Evolutionary conservation across 2,888 invertebrate genomes (phyloP).

Genomic region (Lithophane leautieri): DNA sequence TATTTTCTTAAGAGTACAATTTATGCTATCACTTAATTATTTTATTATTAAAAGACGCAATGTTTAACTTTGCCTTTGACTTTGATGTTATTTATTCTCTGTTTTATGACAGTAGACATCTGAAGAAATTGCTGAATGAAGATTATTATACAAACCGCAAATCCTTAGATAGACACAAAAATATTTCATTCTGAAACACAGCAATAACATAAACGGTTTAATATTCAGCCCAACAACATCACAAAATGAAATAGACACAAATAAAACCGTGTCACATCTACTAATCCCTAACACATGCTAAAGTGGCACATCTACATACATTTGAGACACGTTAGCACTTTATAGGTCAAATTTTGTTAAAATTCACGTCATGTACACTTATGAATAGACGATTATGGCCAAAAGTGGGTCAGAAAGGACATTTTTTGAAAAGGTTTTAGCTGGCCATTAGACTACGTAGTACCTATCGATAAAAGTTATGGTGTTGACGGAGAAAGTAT

Average conservation of each 20-base stretch:
- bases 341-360: slow-evolving; percentile 74
- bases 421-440: slow-evolving; percentile 66
- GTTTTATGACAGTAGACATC: not conserved
- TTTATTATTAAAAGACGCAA: not conserved
- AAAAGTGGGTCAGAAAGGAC: slow-evolving; percentile 77
- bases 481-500: slow-evolving; percentile 16
- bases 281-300: slow-evolving; percentile 37
- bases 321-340: slow-evolving; percentile 58
- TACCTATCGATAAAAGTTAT: slow-evolving; percentile 31
- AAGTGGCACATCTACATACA: slow-evolving; percentile 49
- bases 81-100: not conserved
- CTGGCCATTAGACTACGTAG: slow-evolving; percentile 20
- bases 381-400: slow-evolving; percentile 81
- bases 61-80: too few relatives aligned
- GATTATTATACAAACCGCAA: not conserved
- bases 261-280: slow-evolving; percentile 16
- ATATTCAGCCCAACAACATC: not conserved
- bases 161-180: not conserved
- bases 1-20: too few relatives aligned
- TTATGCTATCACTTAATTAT: too few relatives aligned
- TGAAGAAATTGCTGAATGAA: not conserved
- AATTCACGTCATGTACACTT: slow-evolving; percentile 76
- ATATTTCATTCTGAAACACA: not conserved
- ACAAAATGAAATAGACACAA: slow-evolving; percentile 29
- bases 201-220: not conserved